A percentile compares a stretch with the other conserved stretches of the same genome.
These are phyloP conservation scores for Platycnemis pennipes DNA, from an alignment of 2,888 invertebrate genomes.

Conservation along the genomic window DNA sequence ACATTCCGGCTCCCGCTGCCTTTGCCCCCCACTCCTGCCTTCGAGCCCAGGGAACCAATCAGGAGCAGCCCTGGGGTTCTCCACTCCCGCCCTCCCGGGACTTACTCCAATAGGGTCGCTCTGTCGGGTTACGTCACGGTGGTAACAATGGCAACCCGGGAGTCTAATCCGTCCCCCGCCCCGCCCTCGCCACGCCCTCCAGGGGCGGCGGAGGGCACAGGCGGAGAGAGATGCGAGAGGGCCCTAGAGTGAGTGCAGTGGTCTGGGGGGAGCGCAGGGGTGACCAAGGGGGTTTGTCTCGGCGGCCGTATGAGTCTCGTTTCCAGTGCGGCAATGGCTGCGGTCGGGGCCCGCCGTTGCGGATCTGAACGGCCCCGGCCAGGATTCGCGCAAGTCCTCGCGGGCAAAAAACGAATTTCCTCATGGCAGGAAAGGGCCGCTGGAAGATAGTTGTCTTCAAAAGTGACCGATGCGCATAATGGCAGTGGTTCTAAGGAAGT, in stretches of 20 bases:
- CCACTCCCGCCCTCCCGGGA: slow-evolving; percentile 69
- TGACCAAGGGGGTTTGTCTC: neutral
- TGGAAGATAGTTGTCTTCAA: too few relatives aligned
- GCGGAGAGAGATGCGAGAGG: neutral
- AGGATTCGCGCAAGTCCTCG: neutral
- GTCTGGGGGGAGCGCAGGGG: neutral
- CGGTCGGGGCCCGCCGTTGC: neutral
- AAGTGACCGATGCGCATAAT: too few relatives aligned
- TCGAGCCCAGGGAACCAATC: slow-evolving; percentile 79
- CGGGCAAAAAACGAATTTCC: neutral
- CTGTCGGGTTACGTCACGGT: slow-evolving; percentile 44
- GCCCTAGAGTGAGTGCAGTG: slow-evolving; percentile 25
- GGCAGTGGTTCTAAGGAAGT: too few relatives aligned
- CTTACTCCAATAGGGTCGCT: neutral
- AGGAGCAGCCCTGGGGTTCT: slow-evolving; percentile 79
- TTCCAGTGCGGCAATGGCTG: neutral
- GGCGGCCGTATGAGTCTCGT: neutral
- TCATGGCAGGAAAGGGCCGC: neutral
- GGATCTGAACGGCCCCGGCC: neutral
- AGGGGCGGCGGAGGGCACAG: neutral
- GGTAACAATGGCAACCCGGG: slow-evolving; percentile 66
- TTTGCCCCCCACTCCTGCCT: slow-evolving; percentile 73
- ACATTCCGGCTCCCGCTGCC: slow-evolving; percentile 43
- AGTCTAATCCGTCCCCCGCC: neutral
- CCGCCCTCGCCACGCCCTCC: slow-evolving; percentile 6